Evolutionary conservation across 2,888 invertebrate species (phyloP), one percentile per base, ranked within the genome.

Genomic region (Lithophane socia): DNA sequence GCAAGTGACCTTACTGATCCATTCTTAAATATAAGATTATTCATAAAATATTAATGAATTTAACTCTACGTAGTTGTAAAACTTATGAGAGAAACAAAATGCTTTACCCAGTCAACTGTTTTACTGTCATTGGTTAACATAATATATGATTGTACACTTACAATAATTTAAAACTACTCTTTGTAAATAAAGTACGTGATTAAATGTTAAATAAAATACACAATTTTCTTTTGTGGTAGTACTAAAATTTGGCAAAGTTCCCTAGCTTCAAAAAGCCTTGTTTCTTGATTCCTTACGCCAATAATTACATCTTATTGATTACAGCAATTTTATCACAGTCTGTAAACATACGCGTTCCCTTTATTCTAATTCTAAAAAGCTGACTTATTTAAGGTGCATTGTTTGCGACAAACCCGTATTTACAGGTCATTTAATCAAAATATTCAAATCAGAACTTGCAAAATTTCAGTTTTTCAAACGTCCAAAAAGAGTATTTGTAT

Each of bases 261-360:
- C 68, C 71, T 74, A 74, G 64, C 74, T 66, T 42, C 52, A 56
- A 61, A 60, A 21, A 49, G 68, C 61, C 63, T 49, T 67, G 29
- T 52, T 52, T 52, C 52, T 13, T 37, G 78, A 81, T 72, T 84
- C 79, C 78, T 84, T 77, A 83, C 69, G 68, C 79, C 80, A 47
- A 61, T 76, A 79, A 80, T 78, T 87, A 90, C 83, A 81, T 81
- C 87, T 73, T 92, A 93, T 82, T 91, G 91, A 92, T 92, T 92
- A 93, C 88, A 90, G 89, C 86, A 86, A 88, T 90, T 89, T 87
- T 93, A 94, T 94, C 94, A 94, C 94, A 93, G 94, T 91, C 91
- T 89, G 91, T 91, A 91, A 88, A 89, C 85, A 88, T 83, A 88
- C 86, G 86, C 79, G 77, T 49, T 24, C 73, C 64, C 61, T 21